Base-by-base conservation (phyloP, 2,113 vertebrate genomes). In the Xiphophorus couchianus region DNA sequence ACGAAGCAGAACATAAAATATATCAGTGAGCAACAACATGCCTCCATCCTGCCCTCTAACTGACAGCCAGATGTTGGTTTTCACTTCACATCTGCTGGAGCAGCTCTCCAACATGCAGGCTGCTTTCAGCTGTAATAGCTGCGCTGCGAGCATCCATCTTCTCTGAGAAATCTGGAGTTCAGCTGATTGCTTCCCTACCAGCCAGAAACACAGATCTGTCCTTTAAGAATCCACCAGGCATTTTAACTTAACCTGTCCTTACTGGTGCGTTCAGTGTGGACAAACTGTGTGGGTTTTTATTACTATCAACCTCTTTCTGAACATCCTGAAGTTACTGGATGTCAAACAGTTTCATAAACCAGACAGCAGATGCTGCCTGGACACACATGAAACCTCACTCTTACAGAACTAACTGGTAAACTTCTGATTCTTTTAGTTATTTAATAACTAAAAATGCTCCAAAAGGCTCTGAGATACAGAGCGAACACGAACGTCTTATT, bases 1-100 rank as follows among this genome's bases (percentile, higher is more conserved):
- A n/a, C 3, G 66, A 76, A 10, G 61, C 29, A 62, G 58, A 62
- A 10, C 31, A 42, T 60, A 58, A 66, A 48, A 44, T 8, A 8
- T 30, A 29, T 29, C 39, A 19, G 44, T 7, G 14, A 35, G 25
- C 44, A 12, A 6, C 62, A 11, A 10, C 3, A 28, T 71, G 48
- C 66, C 62, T 62, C 60, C 68, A 74, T 65, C 73, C 73, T 73
- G 30, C 62, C 61, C 27, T 13, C 48, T 65, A 63, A 64, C 44
- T 71, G 80, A 75, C 31, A 5, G 68, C 85, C 88, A 84, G 79
- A 84, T 82, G 79, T 69, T 83, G 66, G 62, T 78, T n/a, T 1
- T 70, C 76, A 82, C 44, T 11, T 63, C 83, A 78, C 83, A 80
- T 75, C 83, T 80, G 83, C 9, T 62, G 62, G 9, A 61, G 48